Percentiles rank a stretch among this genome's conserved stretches.
Conservation (phyloP, 2,113 vertebrate genomes). For the Oncorhynchus nerka region DNA sequence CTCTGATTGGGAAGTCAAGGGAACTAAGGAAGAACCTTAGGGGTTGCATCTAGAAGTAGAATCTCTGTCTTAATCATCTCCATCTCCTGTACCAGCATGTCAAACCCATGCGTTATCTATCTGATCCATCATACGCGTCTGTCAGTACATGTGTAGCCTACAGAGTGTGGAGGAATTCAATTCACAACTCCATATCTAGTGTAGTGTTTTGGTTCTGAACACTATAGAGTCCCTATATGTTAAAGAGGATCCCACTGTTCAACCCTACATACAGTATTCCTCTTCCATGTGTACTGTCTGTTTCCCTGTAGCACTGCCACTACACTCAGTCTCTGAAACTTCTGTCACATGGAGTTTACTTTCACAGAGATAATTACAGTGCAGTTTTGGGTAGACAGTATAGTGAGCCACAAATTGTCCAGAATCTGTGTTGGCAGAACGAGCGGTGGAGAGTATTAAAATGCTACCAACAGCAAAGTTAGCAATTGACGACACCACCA, state of each 20-base stretch:
- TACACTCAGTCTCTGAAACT: conserved; percentile 8
- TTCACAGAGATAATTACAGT: conserved; percentile 5
- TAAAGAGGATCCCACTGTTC: too few species aligned
- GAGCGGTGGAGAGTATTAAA: conserved; percentile 11
- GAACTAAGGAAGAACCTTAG: neutral
- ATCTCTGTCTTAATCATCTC: neutral
- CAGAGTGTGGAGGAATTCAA: neutral
- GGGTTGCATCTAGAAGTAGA: neutral
- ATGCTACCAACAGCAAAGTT: conserved; percentile 13
- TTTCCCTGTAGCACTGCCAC: conserved; percentile 31
- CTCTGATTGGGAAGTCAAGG: too few species aligned
- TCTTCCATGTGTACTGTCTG: neutral
- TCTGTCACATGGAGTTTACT: conserved; percentile 2
- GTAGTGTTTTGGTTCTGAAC: neutral
- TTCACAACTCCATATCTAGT: neutral
- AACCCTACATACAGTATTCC: conserved; percentile 19
- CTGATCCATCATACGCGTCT: conserved; percentile 2
- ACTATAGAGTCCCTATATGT: too few species aligned
- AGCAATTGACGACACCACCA: neutral
- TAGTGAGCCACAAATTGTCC: conserved; percentile 15
- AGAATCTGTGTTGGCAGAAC: conserved; percentile 10
- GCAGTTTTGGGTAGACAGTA: conserved; percentile 16
- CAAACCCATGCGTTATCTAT: neutral
- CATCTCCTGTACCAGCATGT: neutral
- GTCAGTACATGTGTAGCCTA: neutral